These are phyloP conservation scores for Gymnocheta viridis DNA, from an alignment of 2,888 invertebrate species.

Conservation along the genomic window DNA sequence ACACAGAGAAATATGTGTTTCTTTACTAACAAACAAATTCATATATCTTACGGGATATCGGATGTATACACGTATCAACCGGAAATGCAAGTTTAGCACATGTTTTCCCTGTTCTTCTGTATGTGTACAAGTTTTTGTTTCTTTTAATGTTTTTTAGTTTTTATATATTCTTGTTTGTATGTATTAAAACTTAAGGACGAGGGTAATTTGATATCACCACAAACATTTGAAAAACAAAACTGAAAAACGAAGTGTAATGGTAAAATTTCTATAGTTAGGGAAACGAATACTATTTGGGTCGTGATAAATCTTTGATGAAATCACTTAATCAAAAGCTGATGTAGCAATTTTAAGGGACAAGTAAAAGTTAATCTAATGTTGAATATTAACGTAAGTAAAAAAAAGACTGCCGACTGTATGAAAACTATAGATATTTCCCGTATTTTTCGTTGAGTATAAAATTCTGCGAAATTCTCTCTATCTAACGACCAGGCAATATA, in stretches of 20 bases:
- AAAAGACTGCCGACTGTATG: too few relatives aligned
- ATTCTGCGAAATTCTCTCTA: too few relatives aligned
- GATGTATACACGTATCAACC: slow-evolving; percentile 75
- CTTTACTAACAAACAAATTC: not conserved
- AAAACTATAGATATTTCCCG: too few relatives aligned
- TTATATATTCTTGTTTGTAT: slow-evolving; percentile 12
- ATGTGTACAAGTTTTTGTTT: slow-evolving; percentile 61
- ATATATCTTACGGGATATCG: slow-evolving; percentile 55
- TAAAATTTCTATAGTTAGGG: too few relatives aligned
- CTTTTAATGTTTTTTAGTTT: not conserved
- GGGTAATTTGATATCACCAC: slow-evolving; percentile 13
- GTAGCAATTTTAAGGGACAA: too few relatives aligned
- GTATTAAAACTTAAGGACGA: slow-evolving; percentile 23
- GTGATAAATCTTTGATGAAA: not conserved
- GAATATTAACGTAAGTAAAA: too few relatives aligned
- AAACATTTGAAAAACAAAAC: not conserved
- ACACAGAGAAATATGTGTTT: not conserved
- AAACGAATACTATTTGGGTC: too few relatives aligned
- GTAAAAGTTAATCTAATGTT: too few relatives aligned
- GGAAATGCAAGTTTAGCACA: slow-evolving; percentile 81
- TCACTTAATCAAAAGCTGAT: too few relatives aligned
- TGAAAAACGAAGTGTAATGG: not conserved
- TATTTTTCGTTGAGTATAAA: too few relatives aligned
- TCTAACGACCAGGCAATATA: too few relatives aligned
- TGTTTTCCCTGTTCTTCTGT: slow-evolving; percentile 76